Evolutionary conservation across 2,797 vertebrate genomes (phyloP), one percentile per base, ranked within the genome.

Genomic region (Propithecus deckenii): DNA sequence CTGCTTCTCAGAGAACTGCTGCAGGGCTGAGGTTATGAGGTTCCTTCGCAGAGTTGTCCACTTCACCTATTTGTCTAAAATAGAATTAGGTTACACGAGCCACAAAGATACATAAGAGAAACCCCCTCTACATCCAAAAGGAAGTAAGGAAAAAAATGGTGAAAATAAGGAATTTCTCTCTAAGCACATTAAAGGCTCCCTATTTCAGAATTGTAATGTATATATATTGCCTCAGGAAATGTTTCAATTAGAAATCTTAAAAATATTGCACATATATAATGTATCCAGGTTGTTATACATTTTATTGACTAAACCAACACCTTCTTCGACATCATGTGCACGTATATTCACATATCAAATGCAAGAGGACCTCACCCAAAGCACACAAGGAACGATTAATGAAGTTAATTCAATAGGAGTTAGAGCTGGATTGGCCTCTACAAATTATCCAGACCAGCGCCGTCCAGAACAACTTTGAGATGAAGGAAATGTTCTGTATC

Each of bases 41-140:
- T 71, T 61, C 41, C 63, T 76, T 48, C 35, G 43, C 12, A 79
- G 67, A 94, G 20, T 43, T 41, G 30, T 48, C n/a, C 10, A 10
- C 20, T 50, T 91, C 32, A 61, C 57, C 30, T 89, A 9, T 65
- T 95, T 76, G 61, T 90, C 32, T 86, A 48, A 96, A 93, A 75
- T 75, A 46, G 57, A 71, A 74, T 43, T 65, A 83, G 35, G 32
- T 75, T 74, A 80, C 12, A 20, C 9, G 20, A 80, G 55, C 41
- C 69, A 55, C 43, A 79, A 61, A 85, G 50, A 50, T 10, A 48
- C 0, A 10, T 52, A 83, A 87, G 11, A 94, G 69, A 89, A 96
- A 38, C 11, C 2, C 6, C 35, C 46, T 46, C 48, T 83, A 41
- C 7, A 52, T 72, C 88, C 11, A 35, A 84, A 92, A 84, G 65